Conservation (phyloP, 2,888 invertebrate species). For the Clusia tigrina region DNA sequence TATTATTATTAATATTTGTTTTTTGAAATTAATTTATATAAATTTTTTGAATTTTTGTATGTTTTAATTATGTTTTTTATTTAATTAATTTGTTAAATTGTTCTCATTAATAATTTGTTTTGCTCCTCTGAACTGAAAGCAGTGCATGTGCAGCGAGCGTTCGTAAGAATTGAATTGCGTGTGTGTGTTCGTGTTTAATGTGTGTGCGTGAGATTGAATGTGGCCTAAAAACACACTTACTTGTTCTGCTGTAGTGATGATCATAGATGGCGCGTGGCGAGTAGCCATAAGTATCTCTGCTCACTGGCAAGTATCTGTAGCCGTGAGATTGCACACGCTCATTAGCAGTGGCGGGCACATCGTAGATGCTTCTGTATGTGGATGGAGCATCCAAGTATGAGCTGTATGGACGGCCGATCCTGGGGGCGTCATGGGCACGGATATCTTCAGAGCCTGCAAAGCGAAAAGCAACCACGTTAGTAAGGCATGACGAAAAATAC, state of each 20-base stretch:
- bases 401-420: slow-evolving; percentile 73
- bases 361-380: slow-evolving; percentile 86
- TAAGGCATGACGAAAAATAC: background rate
- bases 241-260: slow-evolving; percentile 86
- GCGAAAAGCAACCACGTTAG: slow-evolving; percentile 9
- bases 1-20: too few species aligned
- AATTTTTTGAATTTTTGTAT: too few species aligned
- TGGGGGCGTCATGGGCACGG: slow-evolving; percentile 85
- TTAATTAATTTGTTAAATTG: too few species aligned
- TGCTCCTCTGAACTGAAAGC: too few species aligned
- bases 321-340: slow-evolving; percentile 88
- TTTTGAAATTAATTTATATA: too few species aligned
- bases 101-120: too few species aligned
- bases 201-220: too few species aligned
- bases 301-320: slow-evolving; percentile 90
- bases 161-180: too few species aligned
- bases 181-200: too few species aligned
- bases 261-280: slow-evolving; percentile 87
- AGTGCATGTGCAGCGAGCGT: too few species aligned
- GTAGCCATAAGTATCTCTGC: slow-evolving; percentile 89
- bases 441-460: slow-evolving; percentile 85
- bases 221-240: too few species aligned
- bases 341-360: slow-evolving; percentile 80
- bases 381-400: slow-evolving; percentile 77
- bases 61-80: too few species aligned